Evolutionary conservation across 1,140 invertebrate species (phyloP).

Genomic region (Plectrocnemia conspersa): DNA sequence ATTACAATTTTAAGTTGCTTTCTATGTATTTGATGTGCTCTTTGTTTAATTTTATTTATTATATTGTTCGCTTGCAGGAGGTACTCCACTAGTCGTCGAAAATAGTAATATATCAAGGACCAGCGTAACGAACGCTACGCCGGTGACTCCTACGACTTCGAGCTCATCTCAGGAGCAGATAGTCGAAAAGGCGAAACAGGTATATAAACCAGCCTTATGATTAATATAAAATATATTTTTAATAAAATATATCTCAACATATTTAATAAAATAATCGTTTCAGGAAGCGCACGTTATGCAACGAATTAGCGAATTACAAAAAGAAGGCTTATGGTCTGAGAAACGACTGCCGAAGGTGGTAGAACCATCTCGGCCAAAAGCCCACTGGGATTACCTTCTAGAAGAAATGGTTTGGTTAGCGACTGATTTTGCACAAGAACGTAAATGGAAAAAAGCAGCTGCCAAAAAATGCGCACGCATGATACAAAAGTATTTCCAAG

Average conservation of each 20-base stretch:
- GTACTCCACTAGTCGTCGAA: conserved; percentile 48
- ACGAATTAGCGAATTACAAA: conserved; percentile 80
- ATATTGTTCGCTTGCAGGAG: conserved; percentile 45
- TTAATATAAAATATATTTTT: too few relatives aligned
- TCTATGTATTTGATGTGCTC: conserved; percentile 9
- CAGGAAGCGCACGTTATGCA: conserved; percentile 89
- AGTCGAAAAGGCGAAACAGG: conserved; percentile 81
- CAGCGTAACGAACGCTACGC: conserved; percentile 33
- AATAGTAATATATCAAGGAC: conserved; percentile 29
- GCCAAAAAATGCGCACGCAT: conserved; percentile 90
- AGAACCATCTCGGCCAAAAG: conserved; percentile 83
- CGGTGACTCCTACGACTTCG: conserved; percentile 29
- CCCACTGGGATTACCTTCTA: conserved; percentile 98
- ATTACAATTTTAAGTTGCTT: too few relatives aligned
- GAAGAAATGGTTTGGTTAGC: conserved; percentile 99
- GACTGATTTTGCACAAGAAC: conserved; percentile 93
- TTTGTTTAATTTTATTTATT: neutral
- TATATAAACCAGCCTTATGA: too few relatives aligned
- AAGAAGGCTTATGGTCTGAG: conserved; percentile 90
- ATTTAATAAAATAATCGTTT: too few relatives aligned
- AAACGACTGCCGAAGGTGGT: conserved; percentile 87
- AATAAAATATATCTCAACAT: too few relatives aligned
- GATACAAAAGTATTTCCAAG: conserved; percentile 94
- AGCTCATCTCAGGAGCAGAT: conserved; percentile 65
- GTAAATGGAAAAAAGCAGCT: conserved; percentile 95